phyloP scores from a whole-genome alignment of 2,113 vertebrate species.

The Prietella phreatophila region DNA sequence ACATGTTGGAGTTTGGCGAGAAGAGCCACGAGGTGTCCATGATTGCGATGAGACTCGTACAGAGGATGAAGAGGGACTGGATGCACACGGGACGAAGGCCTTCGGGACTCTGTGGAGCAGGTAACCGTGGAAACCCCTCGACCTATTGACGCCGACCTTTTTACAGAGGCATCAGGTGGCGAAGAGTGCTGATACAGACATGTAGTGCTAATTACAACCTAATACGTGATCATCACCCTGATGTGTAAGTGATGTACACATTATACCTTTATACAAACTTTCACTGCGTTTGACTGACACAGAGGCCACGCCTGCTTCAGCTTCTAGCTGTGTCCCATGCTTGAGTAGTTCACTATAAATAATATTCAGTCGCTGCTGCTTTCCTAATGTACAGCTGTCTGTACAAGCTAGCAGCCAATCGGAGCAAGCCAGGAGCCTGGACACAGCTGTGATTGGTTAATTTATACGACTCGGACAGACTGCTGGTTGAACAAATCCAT shows the following conservation, averaged over 20 bases:
- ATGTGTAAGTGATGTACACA: neutral
- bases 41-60: constrained; percentile 89
- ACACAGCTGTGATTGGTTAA: neutral
- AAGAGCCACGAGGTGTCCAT: constrained; percentile 98
- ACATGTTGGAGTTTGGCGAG: constrained; percentile 93
- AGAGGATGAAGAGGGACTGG: constrained; percentile 99
- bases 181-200: neutral
- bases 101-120: constrained; percentile 93
- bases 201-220: neutral
- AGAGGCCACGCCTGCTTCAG: neutral
- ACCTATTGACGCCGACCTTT: constrained; percentile 34
- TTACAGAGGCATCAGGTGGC: constrained; percentile 28
- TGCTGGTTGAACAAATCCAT: neutral
- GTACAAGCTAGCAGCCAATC: neutral
- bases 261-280: neutral
- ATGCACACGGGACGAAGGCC: constrained; percentile 96
- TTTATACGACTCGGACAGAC: neutral
- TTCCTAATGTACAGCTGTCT: neutral
- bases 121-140: constrained; percentile 63
- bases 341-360: neutral
- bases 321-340: neutral
- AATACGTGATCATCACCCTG: neutral
- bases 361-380: neutral
- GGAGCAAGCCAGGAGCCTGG: neutral
- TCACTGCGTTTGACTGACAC: neutral